A percentile compares a stretch with the other conserved stretches of the same genome.
phyloP scores from a whole-genome alignment of 2,113 vertebrate genomes.

The Trachemys scripta region DNA sequence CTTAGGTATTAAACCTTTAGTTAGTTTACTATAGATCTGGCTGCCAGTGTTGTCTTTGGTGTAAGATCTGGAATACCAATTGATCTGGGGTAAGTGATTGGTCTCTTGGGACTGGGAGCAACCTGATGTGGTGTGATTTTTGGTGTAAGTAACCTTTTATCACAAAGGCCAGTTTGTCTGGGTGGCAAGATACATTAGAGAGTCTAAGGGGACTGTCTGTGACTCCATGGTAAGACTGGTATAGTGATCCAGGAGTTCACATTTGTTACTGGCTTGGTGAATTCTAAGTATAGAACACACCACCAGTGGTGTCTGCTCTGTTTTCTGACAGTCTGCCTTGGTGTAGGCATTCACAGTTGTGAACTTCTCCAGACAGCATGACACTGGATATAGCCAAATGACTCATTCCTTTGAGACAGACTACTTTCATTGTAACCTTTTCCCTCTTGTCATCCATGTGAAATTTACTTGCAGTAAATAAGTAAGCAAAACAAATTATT shows the following conservation, averaged over 20 bases:
- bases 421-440: not conserved
- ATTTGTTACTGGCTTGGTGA: not conserved
- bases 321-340: not conserved
- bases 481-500: constrained; percentile 42
- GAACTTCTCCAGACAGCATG: not conserved
- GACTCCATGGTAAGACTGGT: too few species aligned
- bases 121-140: too few species aligned
- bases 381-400: not conserved
- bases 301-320: not conserved
- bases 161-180: too few species aligned
- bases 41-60: too few species aligned
- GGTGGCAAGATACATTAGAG: too few species aligned
- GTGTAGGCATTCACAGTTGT: not conserved
- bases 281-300: not conserved
- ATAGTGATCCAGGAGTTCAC: too few species aligned
- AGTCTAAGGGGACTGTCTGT: too few species aligned
- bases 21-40: not conserved
- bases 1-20: too few species aligned
- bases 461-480: constrained; percentile 8
- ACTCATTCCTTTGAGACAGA: not conserved
- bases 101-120: too few species aligned
- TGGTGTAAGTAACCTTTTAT: too few species aligned
- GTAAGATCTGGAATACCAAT: too few species aligned
- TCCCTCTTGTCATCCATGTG: not conserved
- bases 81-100: too few species aligned